Evolutionary conservation across 2,797 vertebrate genomes (phyloP).

Genomic region (Gymnopithys bicolor): DNA sequence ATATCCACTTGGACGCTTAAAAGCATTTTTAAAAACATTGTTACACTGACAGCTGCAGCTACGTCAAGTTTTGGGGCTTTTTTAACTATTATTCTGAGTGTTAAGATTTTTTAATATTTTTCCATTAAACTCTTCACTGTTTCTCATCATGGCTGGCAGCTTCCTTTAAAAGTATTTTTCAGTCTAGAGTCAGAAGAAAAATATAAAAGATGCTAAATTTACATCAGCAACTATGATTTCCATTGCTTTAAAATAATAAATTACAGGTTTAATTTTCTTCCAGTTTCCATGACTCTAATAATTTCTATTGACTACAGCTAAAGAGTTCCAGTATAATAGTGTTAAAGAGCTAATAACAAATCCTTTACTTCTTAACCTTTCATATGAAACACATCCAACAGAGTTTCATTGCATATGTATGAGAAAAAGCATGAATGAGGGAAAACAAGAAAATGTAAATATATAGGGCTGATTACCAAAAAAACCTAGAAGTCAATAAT

Average conservation of each 20-base stretch:
- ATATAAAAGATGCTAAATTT: background rate
- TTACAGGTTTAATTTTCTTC: background rate
- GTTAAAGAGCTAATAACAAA: background rate
- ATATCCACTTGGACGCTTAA: background rate
- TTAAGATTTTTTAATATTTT: background rate
- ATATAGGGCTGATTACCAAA: background rate
- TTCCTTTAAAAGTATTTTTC: background rate
- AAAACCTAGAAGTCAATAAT: background rate
- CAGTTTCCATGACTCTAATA: background rate
- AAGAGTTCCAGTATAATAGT: background rate
- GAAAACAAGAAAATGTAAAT: background rate
- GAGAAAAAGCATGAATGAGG: background rate
- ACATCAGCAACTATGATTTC: background rate
- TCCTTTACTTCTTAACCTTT: background rate
- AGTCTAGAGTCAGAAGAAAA: background rate
- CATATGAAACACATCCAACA: background rate
- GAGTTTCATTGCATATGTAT: background rate
- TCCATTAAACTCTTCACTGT: background rate
- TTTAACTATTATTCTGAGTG: background rate
- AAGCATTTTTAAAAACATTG: background rate
- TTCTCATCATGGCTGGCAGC: background rate
- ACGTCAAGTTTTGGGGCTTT: background rate
- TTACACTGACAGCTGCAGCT: background rate
- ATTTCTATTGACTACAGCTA: background rate
- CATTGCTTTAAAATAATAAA: background rate